A percentile compares a stretch with the other conserved stretches of the same genome.
phyloP scores from a whole-genome alignment of 2,797 vertebrate species.

The Sphenodon punctatus region DNA sequence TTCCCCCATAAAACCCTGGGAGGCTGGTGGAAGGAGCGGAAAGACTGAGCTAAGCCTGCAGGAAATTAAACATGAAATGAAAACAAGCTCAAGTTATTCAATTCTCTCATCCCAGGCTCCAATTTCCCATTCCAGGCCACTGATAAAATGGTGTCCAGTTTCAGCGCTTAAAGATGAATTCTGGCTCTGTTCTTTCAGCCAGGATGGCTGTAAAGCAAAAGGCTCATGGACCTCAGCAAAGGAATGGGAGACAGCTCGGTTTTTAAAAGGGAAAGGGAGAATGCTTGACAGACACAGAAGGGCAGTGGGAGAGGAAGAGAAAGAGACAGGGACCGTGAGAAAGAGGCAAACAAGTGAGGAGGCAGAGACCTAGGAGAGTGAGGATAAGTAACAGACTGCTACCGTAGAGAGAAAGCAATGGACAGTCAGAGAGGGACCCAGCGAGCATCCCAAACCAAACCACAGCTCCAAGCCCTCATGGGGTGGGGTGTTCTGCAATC shows the following conservation, averaged over 20 bases:
- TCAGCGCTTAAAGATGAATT: conserved; percentile 67
- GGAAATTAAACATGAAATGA: conserved; percentile 99
- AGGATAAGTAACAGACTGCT: not conserved
- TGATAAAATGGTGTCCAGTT: conserved; percentile 81
- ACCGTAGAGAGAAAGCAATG: not conserved
- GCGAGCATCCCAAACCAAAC: not conserved
- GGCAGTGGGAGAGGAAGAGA: not conserved
- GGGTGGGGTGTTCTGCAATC: not conserved
- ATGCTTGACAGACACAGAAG: not conserved
- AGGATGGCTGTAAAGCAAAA: conserved; percentile 34
- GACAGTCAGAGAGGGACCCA: not conserved
- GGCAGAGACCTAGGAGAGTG: not conserved
- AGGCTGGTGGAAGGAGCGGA: conserved; percentile 80
- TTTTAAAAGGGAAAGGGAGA: not conserved
- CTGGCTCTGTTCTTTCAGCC: conserved; percentile 60
- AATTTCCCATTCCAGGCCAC: conserved; percentile 81
- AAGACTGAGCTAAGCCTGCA: conserved; percentile 88
- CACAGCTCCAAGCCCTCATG: not conserved
- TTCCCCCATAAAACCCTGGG: conserved; percentile 76
- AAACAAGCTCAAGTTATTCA: conserved; percentile 88
- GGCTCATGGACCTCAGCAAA: conserved; percentile 8
- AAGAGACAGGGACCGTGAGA: not conserved
- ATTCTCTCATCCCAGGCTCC: conserved; percentile 85
- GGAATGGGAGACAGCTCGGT: not conserved
- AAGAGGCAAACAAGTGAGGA: not conserved